A percentile compares a stretch with the other conserved stretches of the same genome.
Evolutionary conservation across 2,888 invertebrate genomes (phyloP).

Genomic region (Tipula lateralis): DNA sequence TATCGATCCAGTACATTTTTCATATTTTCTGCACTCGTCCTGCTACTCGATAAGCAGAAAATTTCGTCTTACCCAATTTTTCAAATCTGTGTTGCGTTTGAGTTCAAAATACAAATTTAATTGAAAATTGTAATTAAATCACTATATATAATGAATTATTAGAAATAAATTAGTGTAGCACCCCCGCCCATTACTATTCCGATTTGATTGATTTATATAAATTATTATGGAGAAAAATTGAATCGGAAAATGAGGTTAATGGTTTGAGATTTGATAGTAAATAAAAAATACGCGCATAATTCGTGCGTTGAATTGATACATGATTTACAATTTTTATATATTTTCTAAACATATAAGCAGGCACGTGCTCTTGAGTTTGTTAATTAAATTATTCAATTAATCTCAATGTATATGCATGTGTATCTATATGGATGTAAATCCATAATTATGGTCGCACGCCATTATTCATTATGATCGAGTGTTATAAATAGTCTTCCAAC

Average conservation of each 20-base stretch:
- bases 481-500: neutral
- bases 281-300: neutral
- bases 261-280: constrained; percentile 9
- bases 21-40: neutral
- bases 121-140: neutral
- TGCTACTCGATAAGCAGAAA: neutral
- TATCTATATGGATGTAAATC: no score
- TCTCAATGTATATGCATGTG: no score
- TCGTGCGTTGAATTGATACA: constrained; percentile 4
- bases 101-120: neutral
- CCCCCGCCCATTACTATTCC: neutral
- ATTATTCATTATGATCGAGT: neutral
- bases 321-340: neutral
- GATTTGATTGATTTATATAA: neutral
- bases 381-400: neutral
- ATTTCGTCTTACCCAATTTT: no score
- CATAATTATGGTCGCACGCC: no score
- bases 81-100: neutral
- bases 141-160: neutral
- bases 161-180: neutral
- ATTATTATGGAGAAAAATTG: neutral
- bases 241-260: neutral
- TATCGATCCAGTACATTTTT: no score
- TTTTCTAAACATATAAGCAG: neutral
- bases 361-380: neutral